Evolutionary conservation across 2,888 invertebrate genomes (phyloP), one percentile per base, ranked within the genome.

Genomic region (Cataglyphis livida): DNA sequence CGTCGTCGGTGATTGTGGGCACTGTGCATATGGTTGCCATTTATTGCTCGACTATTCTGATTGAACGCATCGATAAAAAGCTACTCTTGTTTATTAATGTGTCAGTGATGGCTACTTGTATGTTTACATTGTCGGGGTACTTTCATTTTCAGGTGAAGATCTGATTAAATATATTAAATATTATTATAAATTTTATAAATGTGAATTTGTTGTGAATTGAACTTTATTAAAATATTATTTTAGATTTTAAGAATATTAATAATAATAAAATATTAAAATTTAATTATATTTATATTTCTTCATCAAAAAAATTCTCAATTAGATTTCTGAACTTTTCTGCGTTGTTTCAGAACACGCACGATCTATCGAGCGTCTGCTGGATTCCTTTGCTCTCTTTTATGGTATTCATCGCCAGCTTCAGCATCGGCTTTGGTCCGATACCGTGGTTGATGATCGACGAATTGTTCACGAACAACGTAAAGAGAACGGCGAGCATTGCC

Each of bases 361-460:
- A 84, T 35, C 66, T 88, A 5, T 84, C 85, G 3, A 73, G 15
- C 32, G 81, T 87, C 35, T 85, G 71, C 21, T 96, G 96, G 96
- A 90, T 97, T 1, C 97, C 97, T 0, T 92, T 97, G 0, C 92
- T 95, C 0, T 95, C 95, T 28, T 92, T 97, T 10, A 95, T 96
- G 12, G 85, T 96, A 10, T 97, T 95, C 91, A 96, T 97, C 2
- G 95, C 95, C 5, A 95, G 95, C 0, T 97, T 96, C 90, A 96
- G 96, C 0, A 93, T 96, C 35, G 97, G 97, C 0, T 96, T 96
- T 28, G 97, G 97, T 0, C 97, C 97, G 0, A 96, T 97, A 38
- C 97, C 97, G 0, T 97, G 97, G 97, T 94, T 97, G 91, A 96
- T 97, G 95, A 90, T 96, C 28, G 95, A 97, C 66, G 97, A 97